Base-by-base conservation (phyloP, 2,888 invertebrate species). In the Agrilus biguttatus region DNA sequence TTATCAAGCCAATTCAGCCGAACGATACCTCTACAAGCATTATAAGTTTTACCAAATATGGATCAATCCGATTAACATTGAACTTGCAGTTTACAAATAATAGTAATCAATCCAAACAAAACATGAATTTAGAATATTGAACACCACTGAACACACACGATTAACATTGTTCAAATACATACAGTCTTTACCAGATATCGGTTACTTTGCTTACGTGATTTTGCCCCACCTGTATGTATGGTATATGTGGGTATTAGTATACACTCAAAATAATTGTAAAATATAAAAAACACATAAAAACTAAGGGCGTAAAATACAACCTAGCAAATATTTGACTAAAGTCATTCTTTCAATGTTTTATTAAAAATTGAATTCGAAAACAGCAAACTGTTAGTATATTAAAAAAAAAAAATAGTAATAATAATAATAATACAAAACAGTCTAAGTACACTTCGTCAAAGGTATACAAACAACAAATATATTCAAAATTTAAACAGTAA, bases 151-250 rank as follows among this genome's bases (percentile, higher is more conserved):
- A 65, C 64, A 65, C 63, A 64, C 62, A 65, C 62, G 64, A 60
- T 64, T 63, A 65, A 64, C 63, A 65, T 65, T 63, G 63, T 59
- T 63, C 59, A 63, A 61, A 66, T 65, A 66, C 66, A 66, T 66
- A 66, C 66, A 66, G 65, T 64, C 61, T 61, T 65, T 64, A 65
- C 65, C 65, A 65, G 65, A 64, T 64, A 64, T 59, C 63, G 62
- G 61, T 65, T 64, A 63, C 60, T 63, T 66, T 65, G 65, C 66
- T 65, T 66, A 66, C 66, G 65, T 66, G 66, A 66, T 64, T 66
- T 63, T 66, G 66, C 65, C 66, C 66, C 66, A 66, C 66, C 66
- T 66, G 65, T 65, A 65, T 66, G 63, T 65, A 65, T 63, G 62
- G 28, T 66, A 66, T 64, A 66, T 61, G 66, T 64, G 65, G 66